Base-by-base conservation (phyloP, 2,113 vertebrate species). In the Oreochromis tanganicae region DNA sequence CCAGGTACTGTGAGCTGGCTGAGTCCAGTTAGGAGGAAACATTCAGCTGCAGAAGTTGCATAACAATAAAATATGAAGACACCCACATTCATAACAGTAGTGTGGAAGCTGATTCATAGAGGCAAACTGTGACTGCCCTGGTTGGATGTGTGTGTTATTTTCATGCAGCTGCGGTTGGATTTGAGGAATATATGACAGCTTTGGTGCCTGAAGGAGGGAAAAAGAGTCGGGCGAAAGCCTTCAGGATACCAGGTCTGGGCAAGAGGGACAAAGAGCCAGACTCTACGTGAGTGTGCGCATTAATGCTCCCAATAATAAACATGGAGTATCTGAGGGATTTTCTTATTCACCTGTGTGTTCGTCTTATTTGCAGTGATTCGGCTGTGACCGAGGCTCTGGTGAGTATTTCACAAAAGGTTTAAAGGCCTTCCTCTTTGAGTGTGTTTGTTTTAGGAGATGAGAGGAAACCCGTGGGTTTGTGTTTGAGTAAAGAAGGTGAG, bases 231-330 rank as follows among this genome's bases (percentile, higher is more conserved):
- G 94, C 82, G 19, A 99, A 98, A 94, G 97, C 98, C 11, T 99
- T 99, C 91, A 97, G 98, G 52, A 97, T 99, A 43, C 98, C 98
- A 0, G 98, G 98, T 2, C 81, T 99, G 63, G 96, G 97, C 92
- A 97, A 97, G 10, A 96, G 94, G 82, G 98, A 99, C 86, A 97
- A 98, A 57, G 98, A 99, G 50, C 95, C 96, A 0, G 95, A 96
- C 56, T 94, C 96, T 3, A 97, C 95, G 97, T 98, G 93, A 97
- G 95, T n/a, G 11, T 2, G 2, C 1, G 5, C 71, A 14, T 41
- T 10, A 7, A 2, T 29, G 43, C 21, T 16, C 21, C 17, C 4
- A 48, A 11, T 75, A 29, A 10, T 29, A 48, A 8, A 52, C 59
- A 9, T 32, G 7, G 8, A 83, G 19, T 14, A 1, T 73, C 24